A percentile compares a stretch with the other conserved stretches of the same genome.
These are phyloP conservation scores for Fukomys damarensis DNA, from an alignment of 2,113 vertebrate species.

Conservation along the genomic window DNA sequence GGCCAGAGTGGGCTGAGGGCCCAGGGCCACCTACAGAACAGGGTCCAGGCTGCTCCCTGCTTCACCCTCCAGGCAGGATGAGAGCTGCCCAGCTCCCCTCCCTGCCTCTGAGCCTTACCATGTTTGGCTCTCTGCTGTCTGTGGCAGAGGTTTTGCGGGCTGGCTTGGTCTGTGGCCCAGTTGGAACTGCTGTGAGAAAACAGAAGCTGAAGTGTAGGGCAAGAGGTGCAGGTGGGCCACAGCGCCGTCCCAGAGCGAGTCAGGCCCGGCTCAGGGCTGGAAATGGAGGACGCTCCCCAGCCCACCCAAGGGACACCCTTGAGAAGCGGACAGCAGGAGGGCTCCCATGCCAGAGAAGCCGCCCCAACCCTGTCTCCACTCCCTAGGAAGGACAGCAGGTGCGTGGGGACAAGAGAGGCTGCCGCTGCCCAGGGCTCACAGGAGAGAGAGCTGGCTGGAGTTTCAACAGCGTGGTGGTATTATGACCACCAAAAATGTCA, in stretches of 20 bases:
- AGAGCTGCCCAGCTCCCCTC: not conserved
- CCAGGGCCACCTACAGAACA: not conserved
- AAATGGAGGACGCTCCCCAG: not conserved
- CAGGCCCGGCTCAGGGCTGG: not conserved
- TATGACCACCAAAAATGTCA: not conserved
- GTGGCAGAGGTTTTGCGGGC: slow-evolving; percentile 69
- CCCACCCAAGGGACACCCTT: not conserved
- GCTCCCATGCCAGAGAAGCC: not conserved
- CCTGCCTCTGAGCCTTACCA: slow-evolving; percentile 74
- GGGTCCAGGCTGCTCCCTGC: not conserved
- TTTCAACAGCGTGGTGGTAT: not conserved
- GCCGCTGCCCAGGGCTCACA: too few species aligned
- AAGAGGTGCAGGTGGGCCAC: not conserved
- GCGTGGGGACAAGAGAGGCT: not conserved
- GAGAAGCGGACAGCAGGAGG: not conserved
- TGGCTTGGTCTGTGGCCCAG: slow-evolving; percentile 74
- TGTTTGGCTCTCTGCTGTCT: slow-evolving; percentile 75
- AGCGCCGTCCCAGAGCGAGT: too few species aligned
- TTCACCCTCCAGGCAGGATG: not conserved
- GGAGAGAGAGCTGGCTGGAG: not conserved
- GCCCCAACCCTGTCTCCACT: not conserved
- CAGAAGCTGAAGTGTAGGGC: not conserved
- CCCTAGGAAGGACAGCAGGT: not conserved
- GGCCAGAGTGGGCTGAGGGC: not conserved
- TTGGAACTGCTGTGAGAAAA: slow-evolving; percentile 85